Evolutionary conservation across 2,113 vertebrate species (phyloP).

Genomic region (Camelus dromedarius): DNA sequence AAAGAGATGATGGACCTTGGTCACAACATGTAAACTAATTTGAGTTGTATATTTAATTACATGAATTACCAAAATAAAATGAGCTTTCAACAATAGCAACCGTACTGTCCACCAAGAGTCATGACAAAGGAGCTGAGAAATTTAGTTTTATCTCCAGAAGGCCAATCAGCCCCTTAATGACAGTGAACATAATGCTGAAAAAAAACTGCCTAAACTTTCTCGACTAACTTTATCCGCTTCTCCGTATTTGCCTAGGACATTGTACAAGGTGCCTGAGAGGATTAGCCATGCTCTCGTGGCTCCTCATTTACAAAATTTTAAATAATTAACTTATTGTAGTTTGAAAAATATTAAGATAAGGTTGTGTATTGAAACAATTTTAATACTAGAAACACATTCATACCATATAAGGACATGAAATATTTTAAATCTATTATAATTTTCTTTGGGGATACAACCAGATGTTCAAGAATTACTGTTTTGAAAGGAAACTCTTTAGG

Average conservation of each 20-base stretch:
- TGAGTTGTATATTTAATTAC: conserved; percentile 42
- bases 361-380: not conserved
- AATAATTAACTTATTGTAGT: not conserved
- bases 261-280: not conserved
- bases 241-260: not conserved
- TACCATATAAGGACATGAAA: conserved; percentile 23
- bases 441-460: conserved; percentile 35
- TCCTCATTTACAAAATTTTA: not conserved
- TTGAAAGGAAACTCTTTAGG: not conserved
- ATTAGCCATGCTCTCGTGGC: not conserved
- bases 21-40: conserved; percentile 51
- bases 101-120: not conserved
- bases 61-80: conserved; percentile 56
- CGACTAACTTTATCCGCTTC: not conserved
- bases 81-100: conserved; percentile 17
- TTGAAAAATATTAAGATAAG: not conserved
- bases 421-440: conserved; percentile 38
- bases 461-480: not conserved
- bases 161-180: not conserved
- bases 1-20: not conserved
- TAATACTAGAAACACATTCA: not conserved
- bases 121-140: not conserved
- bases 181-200: not conserved
- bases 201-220: not conserved
- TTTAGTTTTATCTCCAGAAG: not conserved